A percentile compares a stretch with the other conserved stretches of the same genome.
Conservation (phyloP, 2,113 vertebrate species). For the Bucco capensis region DNA sequence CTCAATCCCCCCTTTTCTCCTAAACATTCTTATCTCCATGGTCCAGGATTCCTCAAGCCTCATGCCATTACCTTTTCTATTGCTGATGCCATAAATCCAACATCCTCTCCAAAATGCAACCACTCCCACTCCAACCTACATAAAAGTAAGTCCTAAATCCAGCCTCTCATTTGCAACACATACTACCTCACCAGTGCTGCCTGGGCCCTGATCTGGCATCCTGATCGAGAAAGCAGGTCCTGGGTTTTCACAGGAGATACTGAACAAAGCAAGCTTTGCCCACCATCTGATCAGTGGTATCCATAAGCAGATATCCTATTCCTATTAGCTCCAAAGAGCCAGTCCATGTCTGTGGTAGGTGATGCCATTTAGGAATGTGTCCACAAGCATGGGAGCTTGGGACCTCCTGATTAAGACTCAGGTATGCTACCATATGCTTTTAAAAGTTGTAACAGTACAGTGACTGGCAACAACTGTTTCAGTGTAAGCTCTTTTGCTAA, state of each 20-base stretch:
- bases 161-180: not conserved
- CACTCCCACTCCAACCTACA: accelerated
- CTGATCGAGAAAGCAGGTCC: not conserved
- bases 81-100: not conserved
- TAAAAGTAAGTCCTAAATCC: not conserved
- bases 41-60: not conserved
- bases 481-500: not conserved
- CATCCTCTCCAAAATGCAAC: not conserved
- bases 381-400: not conserved
- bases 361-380: not conserved
- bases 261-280: not conserved
- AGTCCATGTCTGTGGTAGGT: accelerated
- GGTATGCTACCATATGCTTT: not conserved
- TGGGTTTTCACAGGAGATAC: not conserved
- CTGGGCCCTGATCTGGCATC: not conserved
- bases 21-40: not conserved
- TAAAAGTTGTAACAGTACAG: not conserved
- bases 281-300: too few species aligned
- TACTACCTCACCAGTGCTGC: not conserved
- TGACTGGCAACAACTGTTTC: not conserved
- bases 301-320: accelerated
- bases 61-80: not conserved
- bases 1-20: not conserved
- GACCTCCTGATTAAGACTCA: not conserved
- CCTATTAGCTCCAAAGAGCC: not conserved